Evolutionary conservation across 2,797 vertebrate genomes (phyloP), one percentile per base, ranked within the genome.

Genomic region (Lagocephalus sceleratus): DNA sequence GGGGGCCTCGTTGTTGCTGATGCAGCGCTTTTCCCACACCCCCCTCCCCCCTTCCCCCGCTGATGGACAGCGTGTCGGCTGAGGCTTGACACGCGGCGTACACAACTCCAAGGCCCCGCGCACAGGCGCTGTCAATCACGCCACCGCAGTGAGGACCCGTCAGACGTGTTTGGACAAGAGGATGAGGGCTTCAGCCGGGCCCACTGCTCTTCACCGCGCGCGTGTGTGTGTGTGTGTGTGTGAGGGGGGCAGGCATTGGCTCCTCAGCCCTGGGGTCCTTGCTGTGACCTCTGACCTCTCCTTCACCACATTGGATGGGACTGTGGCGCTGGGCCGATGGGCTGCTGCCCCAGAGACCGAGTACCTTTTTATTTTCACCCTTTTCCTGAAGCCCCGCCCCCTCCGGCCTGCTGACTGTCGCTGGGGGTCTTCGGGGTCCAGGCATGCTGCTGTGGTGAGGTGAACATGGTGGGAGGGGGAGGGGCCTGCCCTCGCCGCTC

Each of bases 1-100:
- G n/a, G n/a, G n/a, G n/a, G n/a, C n/a, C n/a, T n/a, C n/a, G n/a
- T n/a, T n/a, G n/a, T n/a, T n/a, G n/a, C n/a, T n/a, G n/a, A n/a
- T n/a, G n/a, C n/a, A n/a, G n/a, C n/a, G n/a, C n/a, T 52, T 64
- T 51, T 57, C 20, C n/a, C n/a, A 6, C 40, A 35, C 32, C 32
- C 32, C 63, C 71, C 58, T 44, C 63, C 68, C 71, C 55, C 72
- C 55, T 60, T 59, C 81, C 73, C 71, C 75, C 50, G 43, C 81
- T 84, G 82, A 87, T 82, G 84, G 85, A 79, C 85, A 87, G 73
- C 75, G 69, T 84, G 80, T 85, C 76, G 78, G 74, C 72, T 52
- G 68, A 64, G 66, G 63, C 66, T 75, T 85, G 83, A 84, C 86
- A 87, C 65, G 74, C 58, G 32, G 71, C 82, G 83, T 85, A 87